Conservation (phyloP, 2,888 invertebrate genomes). For the Phengaris alcon region DNA sequence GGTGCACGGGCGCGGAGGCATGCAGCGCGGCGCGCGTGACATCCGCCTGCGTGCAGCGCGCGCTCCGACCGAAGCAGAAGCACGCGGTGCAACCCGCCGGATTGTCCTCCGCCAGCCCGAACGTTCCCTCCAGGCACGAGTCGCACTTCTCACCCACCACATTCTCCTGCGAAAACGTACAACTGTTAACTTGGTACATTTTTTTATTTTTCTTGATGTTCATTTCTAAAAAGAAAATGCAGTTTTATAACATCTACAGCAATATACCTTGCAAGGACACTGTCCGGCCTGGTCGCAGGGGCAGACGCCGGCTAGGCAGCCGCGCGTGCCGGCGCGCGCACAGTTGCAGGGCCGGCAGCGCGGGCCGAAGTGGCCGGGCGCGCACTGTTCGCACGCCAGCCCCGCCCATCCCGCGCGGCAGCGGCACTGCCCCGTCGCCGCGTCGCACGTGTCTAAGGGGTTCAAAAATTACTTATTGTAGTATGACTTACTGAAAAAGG, state of each 20-base stretch:
- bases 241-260: too few relatives aligned
- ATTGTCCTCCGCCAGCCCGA: constrained; percentile 88
- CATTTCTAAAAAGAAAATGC: too few relatives aligned
- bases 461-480: too few relatives aligned
- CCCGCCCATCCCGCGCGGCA: constrained; percentile 88
- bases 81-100: constrained; percentile 95
- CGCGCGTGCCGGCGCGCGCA: constrained; percentile 83
- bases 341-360: constrained; percentile 93
- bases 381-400: constrained; percentile 89
- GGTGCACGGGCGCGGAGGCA: constrained; percentile 75
- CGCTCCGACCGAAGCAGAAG: constrained; percentile 95
- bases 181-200: neutral
- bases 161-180: constrained; percentile 80
- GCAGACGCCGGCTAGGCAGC: constrained; percentile 81
- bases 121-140: constrained; percentile 89
- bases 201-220: neutral
- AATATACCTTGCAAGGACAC: constrained; percentile 91
- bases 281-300: constrained; percentile 86
- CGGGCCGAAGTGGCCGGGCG: constrained; percentile 92
- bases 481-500: too few relatives aligned
- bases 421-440: constrained; percentile 84
- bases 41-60: constrained; percentile 88
- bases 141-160: constrained; percentile 92
- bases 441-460: constrained; percentile 81
- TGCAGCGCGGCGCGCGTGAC: constrained; percentile 90